These are phyloP conservation scores for Apogon hyalosoma DNA, from an alignment of 2,797 vertebrate genomes.

Conservation along the genomic window DNA sequence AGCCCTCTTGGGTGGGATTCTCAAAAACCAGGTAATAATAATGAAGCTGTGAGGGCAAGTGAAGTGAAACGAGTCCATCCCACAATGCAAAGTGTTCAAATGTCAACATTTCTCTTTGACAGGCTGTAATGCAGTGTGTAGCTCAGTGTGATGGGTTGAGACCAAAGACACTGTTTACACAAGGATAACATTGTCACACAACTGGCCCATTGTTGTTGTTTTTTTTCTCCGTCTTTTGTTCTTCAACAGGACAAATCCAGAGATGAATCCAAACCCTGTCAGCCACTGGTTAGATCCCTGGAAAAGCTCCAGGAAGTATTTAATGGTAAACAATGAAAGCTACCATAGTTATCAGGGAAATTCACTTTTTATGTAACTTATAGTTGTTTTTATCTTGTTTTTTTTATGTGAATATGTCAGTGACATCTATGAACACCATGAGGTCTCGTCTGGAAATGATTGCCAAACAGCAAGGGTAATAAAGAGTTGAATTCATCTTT, in stretches of 20 bases:
- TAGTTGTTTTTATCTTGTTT: not conserved
- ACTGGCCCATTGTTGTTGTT: conserved; percentile 55
- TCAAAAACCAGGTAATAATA: not conserved
- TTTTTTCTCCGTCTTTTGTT: conserved; percentile 36
- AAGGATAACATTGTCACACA: conserved; percentile 50
- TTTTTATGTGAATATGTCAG: conserved; percentile 67
- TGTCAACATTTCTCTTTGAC: conserved; percentile 19
- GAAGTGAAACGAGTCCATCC: conserved; percentile 4
- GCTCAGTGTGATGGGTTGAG: conserved; percentile 15
- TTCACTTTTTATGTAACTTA: no score
- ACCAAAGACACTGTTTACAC: conserved; percentile 43
- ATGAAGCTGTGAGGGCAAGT: not conserved
- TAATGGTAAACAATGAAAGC: conserved; percentile 77
- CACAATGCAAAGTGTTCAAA: conserved; percentile 18
- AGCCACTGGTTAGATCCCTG: conserved; percentile 77
- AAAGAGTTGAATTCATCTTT: conserved; percentile 36
- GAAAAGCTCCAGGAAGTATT: conserved; percentile 84
- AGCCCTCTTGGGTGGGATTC: conserved; percentile 12
- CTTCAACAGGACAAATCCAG: conserved; percentile 81
- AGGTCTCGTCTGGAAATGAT: conserved; percentile 84
- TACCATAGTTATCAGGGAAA: not conserved
- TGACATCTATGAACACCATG: conserved; percentile 79
- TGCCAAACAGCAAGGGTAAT: conserved; percentile 88
- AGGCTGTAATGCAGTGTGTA: conserved; percentile 20
- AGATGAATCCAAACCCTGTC: conserved; percentile 61